Evolutionary conservation across 2,113 vertebrate species (phyloP).

Genomic region (Nesogale talazaci): DNA sequence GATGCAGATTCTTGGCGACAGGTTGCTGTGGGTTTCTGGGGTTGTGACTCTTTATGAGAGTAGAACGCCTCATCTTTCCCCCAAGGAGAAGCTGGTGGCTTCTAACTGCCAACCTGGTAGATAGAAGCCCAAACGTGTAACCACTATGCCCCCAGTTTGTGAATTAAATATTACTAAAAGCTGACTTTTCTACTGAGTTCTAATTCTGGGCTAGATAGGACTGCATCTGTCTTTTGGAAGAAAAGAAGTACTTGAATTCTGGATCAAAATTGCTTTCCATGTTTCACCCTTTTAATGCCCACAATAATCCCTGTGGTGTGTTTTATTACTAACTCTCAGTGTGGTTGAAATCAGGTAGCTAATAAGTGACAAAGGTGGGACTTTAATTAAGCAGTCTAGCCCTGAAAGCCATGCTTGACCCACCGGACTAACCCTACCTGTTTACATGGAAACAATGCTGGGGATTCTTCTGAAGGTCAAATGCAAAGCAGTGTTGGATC

Average conservation of each 20-base stretch:
- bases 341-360: background rate
- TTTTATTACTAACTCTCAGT: background rate
- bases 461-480: slow-evolving; percentile 20
- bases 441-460: slow-evolving; percentile 28
- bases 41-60: background rate
- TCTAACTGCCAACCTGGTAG: too few species aligned
- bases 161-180: background rate
- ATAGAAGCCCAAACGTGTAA: too few species aligned
- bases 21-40: too few species aligned
- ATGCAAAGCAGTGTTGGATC: background rate
- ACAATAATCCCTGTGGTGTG: background rate
- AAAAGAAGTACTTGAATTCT: too few species aligned
- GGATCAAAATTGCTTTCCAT: background rate
- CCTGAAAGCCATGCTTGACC: background rate
- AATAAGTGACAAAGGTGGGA: background rate
- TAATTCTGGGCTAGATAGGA: background rate
- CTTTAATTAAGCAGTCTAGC: background rate
- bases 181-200: background rate
- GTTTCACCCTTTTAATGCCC: background rate
- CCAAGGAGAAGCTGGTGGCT: too few species aligned
- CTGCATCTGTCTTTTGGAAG: too few species aligned
- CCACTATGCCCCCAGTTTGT: background rate
- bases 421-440: background rate
- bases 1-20: too few species aligned
- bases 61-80: too few species aligned